These are phyloP conservation scores for Daphoenositta chrysoptera DNA, from an alignment of 2,113 vertebrate species.

Conservation along the genomic window DNA sequence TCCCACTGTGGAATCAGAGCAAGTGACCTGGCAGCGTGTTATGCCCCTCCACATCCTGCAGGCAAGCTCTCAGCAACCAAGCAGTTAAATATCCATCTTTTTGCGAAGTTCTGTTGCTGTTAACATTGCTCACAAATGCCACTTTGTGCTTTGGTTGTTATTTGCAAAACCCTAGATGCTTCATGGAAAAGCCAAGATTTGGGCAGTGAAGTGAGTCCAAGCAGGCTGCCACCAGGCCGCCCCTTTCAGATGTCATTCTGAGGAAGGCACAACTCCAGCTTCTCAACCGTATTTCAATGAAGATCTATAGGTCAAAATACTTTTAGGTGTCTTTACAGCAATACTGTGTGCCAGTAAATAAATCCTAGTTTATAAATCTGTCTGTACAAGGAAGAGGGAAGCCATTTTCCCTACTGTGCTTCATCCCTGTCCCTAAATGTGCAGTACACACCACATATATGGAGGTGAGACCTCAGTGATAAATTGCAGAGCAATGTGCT, in stretches of 20 bases:
- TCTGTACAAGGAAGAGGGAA: not conserved
- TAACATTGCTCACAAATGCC: not conserved
- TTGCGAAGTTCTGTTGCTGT: not conserved
- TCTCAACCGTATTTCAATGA: not conserved
- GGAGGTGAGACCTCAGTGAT: not conserved
- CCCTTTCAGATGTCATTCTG: not conserved
- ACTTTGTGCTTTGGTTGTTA: not conserved
- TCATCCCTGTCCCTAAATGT: not conserved
- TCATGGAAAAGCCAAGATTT: not conserved
- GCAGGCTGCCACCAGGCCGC: not conserved
- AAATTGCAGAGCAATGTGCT: constrained; percentile 4
- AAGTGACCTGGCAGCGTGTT: accelerated
- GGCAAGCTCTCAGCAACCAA: not conserved
- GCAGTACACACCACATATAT: not conserved
- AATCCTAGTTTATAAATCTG: not conserved
- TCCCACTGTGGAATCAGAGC: not conserved
- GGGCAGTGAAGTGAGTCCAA: not conserved
- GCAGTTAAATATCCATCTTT: not conserved
- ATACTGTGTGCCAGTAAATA: not conserved
- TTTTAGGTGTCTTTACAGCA: not conserved
- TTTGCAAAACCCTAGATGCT: not conserved
- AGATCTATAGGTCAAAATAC: not conserved
- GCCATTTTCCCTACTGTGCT: not conserved
- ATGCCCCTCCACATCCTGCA: not conserved
- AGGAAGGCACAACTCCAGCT: not conserved